These are phyloP conservation scores for Cottoperca gobio DNA, from an alignment of 2,797 vertebrate genomes.

Conservation along the genomic window DNA sequence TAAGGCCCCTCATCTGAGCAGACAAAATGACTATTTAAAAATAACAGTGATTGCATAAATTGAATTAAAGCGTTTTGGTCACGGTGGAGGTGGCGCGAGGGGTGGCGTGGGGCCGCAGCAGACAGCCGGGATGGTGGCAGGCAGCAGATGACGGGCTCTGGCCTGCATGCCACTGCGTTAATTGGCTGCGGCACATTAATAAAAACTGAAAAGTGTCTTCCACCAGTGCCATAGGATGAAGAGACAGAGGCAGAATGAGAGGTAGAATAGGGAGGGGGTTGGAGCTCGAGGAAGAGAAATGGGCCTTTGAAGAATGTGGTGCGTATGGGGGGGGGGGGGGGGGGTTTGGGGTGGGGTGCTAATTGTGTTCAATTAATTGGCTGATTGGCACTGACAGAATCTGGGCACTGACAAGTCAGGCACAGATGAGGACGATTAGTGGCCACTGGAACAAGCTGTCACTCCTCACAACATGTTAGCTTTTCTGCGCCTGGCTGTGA, in stretches of 20 bases:
- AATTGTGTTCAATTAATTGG: conserved; percentile 91
- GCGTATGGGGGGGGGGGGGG: conserved; percentile 39
- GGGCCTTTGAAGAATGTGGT: conserved; percentile 74
- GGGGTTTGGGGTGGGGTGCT: conserved; percentile 69
- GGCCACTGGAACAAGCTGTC: conserved; percentile 92
- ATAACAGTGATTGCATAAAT: conserved; percentile 99
- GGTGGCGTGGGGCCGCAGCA: conserved; percentile 86
- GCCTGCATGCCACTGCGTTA: conserved; percentile 94
- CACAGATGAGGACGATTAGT: conserved; percentile 91
- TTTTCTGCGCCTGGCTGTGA: conserved; percentile 22
- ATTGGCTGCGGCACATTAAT: conserved; percentile 93
- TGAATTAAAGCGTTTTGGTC: conserved; percentile 99
- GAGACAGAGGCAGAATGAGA: conserved; percentile 69
- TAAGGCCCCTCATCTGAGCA: conserved; percentile 86
- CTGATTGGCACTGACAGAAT: conserved; percentile 94
- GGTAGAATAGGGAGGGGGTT: conserved; percentile 43
- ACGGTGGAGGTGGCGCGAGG: conserved; percentile 90
- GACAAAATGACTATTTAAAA: conserved; percentile 99
- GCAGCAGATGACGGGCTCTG: conserved; percentile 96
- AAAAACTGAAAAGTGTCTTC: conserved; percentile 88
- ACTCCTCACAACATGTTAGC: conserved; percentile 88
- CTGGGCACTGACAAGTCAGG: conserved; percentile 91
- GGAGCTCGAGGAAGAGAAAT: conserved; percentile 58
- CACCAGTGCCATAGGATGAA: conserved; percentile 66
- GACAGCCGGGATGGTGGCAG: conserved; percentile 90